Base-by-base conservation (phyloP, 2,113 vertebrate genomes). In the Callaeas wilsoni region DNA sequence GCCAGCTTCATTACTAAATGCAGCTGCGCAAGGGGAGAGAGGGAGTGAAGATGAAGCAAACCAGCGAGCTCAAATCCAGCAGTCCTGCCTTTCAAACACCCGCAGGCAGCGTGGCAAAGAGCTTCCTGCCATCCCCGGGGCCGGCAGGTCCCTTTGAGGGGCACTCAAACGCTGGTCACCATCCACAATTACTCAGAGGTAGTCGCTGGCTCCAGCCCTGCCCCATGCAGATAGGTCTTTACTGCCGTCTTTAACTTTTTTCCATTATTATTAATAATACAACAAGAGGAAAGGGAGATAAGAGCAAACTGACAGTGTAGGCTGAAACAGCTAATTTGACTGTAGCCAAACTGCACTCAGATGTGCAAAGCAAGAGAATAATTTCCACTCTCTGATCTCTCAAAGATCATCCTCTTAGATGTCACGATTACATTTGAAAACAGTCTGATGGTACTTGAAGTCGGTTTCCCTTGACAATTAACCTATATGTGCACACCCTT, bases 311-410 rank as follows among this genome's bases (percentile, higher is more conserved):
- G 93, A 93, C 94, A 96, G 65, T 12, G 84, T 86, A 93, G 90
- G 85, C 90, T 95, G 93, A 93, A 96, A 88, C 88, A 94, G 90
- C 88, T 95, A 96, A 93, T 96, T 92, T 96, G 88, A 94, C 93
- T 90, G 88, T 75, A 97, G 93, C 92, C 93, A 94, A 93, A 96
- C 92, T 94, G 93, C 94, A 71, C 88, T 97, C 92, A 92, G 90
- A 95, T 95, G 94, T 96, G 92, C 93, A 95, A 96, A 95, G 92
- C 92, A 96, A 92, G 49, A 94, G 93, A 95, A 97, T 96, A 89
- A 95, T 93, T 91, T 95, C 89, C 42, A 87, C 74, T 56, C 90
- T 93, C 93, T 96, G 89, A 95, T 95, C 93, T 94, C 93, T 68
- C 88, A 86, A 86, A 93, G 75, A 92, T 94, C 90, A 88, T 90